Conservation (phyloP, 2,113 vertebrate species). For the Ctenodactylus gundi region DNA sequence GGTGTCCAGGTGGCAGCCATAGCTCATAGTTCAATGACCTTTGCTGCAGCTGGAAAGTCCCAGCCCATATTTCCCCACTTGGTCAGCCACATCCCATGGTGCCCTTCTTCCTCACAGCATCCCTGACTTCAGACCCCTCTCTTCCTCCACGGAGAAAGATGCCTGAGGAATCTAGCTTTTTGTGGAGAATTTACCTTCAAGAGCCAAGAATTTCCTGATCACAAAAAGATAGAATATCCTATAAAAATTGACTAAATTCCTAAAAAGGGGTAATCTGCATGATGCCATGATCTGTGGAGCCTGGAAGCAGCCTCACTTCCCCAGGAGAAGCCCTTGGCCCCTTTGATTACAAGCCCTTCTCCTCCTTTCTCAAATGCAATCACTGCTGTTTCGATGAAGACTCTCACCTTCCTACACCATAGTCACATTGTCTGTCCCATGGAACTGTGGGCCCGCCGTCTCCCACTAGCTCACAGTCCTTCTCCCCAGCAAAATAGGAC, state of each 20-base stretch:
- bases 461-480: too few species aligned
- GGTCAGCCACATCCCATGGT: neutral
- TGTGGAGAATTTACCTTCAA: neutral
- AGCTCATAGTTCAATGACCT: neutral
- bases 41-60: neutral
- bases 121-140: neutral
- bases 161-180: neutral
- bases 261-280: neutral
- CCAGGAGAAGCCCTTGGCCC: neutral
- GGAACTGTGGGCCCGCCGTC: neutral
- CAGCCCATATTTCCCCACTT: too few species aligned
- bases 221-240: neutral
- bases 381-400: neutral
- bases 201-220: neutral
- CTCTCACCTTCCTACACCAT: neutral
- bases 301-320: neutral
- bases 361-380: neutral
- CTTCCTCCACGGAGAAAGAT: neutral
- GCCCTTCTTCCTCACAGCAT: neutral
- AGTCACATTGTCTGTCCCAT: accelerated
- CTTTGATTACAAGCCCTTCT: neutral
- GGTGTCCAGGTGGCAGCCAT: neutral
- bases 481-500: neutral
- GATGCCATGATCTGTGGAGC: neutral
- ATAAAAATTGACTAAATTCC: neutral